phyloP scores from a whole-genome alignment of 2,113 vertebrate species.

The Chauna torquata region DNA sequence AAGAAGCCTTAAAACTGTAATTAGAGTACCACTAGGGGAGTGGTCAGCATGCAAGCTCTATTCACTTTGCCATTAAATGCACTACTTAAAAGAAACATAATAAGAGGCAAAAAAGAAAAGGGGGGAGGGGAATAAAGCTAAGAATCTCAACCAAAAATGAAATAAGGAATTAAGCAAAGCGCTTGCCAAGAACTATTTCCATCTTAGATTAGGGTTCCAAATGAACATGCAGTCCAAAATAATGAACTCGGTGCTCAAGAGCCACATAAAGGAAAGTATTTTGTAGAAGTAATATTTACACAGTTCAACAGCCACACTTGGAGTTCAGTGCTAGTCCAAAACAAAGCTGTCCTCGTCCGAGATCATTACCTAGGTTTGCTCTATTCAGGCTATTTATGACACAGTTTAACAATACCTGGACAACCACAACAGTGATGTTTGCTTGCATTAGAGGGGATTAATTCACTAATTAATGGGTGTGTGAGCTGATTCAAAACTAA shows the following conservation, averaged over 20 bases:
- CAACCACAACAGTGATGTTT: slow-evolving; percentile 7
- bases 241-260: neutral
- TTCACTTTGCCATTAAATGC: neutral
- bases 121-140: neutral
- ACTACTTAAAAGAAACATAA: neutral
- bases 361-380: neutral
- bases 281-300: neutral
- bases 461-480: slow-evolving; percentile 40
- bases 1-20: neutral
- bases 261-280: slow-evolving; percentile 9
- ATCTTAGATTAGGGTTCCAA: neutral
- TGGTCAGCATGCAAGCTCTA: neutral
- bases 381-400: neutral
- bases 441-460: slow-evolving; percentile 35
- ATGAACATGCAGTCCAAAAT: neutral
- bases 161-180: neutral
- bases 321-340: neutral
- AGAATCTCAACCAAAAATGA: neutral
- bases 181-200: slow-evolving; percentile 9
- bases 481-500: slow-evolving; percentile 43
- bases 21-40: neutral
- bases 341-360: neutral
- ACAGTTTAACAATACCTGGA: neutral
- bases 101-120: neutral
- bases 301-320: neutral